These are phyloP conservation scores for Apamea epomidion DNA, from an alignment of 2,888 invertebrate genomes.

Conservation along the genomic window DNA sequence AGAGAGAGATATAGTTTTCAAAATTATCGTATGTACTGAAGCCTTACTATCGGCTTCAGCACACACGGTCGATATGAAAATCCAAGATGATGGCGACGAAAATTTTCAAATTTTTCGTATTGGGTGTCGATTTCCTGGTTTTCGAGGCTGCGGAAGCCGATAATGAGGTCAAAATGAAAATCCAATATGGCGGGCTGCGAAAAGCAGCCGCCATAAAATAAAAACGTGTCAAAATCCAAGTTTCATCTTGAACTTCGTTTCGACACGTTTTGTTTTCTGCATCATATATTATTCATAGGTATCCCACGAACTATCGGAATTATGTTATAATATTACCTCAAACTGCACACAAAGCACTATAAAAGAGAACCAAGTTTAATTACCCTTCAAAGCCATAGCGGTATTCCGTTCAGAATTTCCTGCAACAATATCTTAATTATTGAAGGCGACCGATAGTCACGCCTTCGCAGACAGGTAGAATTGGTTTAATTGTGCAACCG, in stretches of 20 bases:
- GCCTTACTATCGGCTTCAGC: too few species aligned
- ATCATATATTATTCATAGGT: neutral
- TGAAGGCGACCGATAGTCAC: constrained; percentile 60
- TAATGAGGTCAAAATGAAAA: neutral
- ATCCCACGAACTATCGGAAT: neutral
- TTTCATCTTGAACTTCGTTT: too few species aligned
- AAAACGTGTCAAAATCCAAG: too few species aligned
- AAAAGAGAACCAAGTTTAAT: constrained; percentile 10
- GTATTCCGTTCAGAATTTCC: constrained; percentile 18
- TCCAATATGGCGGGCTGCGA: neutral
- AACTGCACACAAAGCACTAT: neutral
- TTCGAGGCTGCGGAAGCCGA: neutral
- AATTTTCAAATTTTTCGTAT: too few species aligned
- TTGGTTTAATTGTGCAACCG: constrained; percentile 66
- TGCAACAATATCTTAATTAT: constrained; percentile 61
- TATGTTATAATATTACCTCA: too few species aligned
- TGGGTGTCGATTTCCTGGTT: neutral
- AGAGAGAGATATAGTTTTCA: neutral
- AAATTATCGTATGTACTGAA: too few species aligned
- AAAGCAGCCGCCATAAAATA: too few species aligned
- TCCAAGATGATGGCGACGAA: too few species aligned
- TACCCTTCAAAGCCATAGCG: constrained; percentile 31
- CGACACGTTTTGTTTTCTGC: too few species aligned
- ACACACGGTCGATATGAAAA: too few species aligned
- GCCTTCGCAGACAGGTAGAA: constrained; percentile 63